These are phyloP conservation scores for Galago senegalensis DNA, from an alignment of 2,797 vertebrate genomes.

Conservation along the genomic window DNA sequence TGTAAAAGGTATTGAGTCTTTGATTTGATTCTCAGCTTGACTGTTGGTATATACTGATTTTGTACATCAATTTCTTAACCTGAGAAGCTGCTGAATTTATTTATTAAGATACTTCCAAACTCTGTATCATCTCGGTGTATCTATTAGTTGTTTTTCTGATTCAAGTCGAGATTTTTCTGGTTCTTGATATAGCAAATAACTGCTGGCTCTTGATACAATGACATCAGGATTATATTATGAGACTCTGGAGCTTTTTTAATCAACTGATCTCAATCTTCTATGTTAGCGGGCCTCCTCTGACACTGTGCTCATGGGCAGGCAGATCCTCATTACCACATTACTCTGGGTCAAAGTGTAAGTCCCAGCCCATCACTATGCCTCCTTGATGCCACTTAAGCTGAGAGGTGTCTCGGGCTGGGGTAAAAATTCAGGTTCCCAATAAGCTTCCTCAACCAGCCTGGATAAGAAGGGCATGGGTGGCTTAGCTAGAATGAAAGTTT, in stretches of 20 bases:
- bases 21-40: no score
- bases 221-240: background rate
- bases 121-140: background rate
- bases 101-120: background rate
- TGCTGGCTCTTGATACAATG: background rate
- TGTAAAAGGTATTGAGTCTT: no score
- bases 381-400: background rate
- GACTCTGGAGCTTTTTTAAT: background rate
- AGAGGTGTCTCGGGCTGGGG: background rate
- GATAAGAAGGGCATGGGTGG: background rate
- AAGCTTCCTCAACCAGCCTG: no score
- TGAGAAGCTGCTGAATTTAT: no score
- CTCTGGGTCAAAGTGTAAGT: background rate
- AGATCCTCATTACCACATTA: no score
- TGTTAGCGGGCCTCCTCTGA: background rate
- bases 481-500: background rate
- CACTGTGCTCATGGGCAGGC: background rate
- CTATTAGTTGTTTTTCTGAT: background rate
- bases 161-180: background rate
- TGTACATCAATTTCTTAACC: no score
- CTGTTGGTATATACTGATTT: no score
- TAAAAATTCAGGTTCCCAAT: background rate
- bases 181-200: background rate
- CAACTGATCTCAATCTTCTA: background rate
- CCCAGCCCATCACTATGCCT: background rate